phyloP scores from a whole-genome alignment of 2,113 vertebrate genomes.

The Arizona elegans region DNA sequence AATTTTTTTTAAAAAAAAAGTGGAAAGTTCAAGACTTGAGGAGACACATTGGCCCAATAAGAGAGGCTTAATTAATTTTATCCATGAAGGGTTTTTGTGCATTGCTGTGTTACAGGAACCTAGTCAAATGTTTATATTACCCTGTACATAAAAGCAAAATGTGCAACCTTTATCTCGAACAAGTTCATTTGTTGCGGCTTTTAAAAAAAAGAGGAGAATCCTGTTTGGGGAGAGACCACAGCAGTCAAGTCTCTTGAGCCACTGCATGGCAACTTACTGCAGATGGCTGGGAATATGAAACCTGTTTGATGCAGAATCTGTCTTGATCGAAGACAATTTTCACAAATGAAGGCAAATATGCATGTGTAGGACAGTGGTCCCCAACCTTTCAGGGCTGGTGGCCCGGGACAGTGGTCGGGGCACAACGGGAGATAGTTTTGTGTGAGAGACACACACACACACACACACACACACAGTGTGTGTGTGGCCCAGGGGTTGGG shows the following conservation, averaged over 20 bases:
- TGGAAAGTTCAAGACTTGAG: not conserved
- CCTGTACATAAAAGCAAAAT: not conserved
- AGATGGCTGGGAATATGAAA: not conserved
- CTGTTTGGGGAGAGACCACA: not conserved
- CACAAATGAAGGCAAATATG: no score
- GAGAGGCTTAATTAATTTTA: not conserved
- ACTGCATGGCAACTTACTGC: not conserved
- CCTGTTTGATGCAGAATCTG: not conserved
- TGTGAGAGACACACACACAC: no score
- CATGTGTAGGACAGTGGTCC: no score
- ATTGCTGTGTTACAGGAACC: not conserved
- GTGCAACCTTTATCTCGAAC: not conserved
- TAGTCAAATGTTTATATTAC: not conserved
- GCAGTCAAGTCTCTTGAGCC: not conserved
- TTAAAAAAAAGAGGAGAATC: not conserved
- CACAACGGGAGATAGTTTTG: no score
- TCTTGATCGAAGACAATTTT: not conserved
- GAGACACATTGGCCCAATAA: not conserved
- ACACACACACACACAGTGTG: no score
- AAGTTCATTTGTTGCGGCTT: not conserved
- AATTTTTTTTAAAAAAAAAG: no score
- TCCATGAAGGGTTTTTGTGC: not conserved
- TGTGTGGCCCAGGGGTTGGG: no score
- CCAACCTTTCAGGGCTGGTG: no score
- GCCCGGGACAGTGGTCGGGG: no score